A percentile compares a stretch with the other conserved stretches of the same genome.
Conservation (phyloP, 2,797 vertebrate genomes). For the Centropyge bicolor region DNA sequence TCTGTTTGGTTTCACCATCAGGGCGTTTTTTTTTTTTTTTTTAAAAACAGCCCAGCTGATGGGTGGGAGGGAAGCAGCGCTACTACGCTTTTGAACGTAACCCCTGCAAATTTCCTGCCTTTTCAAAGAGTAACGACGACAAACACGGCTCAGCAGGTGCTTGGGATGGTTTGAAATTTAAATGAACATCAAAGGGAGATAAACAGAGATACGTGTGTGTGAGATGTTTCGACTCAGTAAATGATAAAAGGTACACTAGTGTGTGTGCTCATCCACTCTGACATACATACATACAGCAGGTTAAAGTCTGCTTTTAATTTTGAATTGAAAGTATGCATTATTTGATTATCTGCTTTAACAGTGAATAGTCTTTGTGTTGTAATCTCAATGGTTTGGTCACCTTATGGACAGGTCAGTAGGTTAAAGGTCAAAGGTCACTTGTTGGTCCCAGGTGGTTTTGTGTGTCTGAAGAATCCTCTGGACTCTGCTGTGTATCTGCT, state of each 20-base stretch:
- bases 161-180: slow-evolving; percentile 34
- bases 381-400: background rate
- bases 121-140: slow-evolving; percentile 28
- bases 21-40: no score
- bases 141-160: slow-evolving; percentile 31
- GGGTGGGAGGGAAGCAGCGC: slow-evolving; percentile 51
- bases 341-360: background rate
- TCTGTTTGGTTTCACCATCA: slow-evolving; percentile 59
- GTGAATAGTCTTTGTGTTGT: background rate
- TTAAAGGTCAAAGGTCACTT: slow-evolving; percentile 63
- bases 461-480: slow-evolving; percentile 92
- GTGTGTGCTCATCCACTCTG: background rate
- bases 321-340: background rate
- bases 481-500: slow-evolving; percentile 94
- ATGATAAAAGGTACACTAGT: background rate
- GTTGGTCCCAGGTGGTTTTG: slow-evolving; percentile 79
- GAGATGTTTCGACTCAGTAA: slow-evolving; percentile 21
- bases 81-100: slow-evolving; percentile 54
- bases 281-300: background rate
- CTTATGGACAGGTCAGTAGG: background rate
- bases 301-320: background rate
- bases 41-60: slow-evolving; percentile 42
- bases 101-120: slow-evolving; percentile 48
- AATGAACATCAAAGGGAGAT: slow-evolving; percentile 29
- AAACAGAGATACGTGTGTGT: slow-evolving; percentile 7